phyloP scores from a whole-genome alignment of 2,888 invertebrate species.

The Ceramica pisi region DNA sequence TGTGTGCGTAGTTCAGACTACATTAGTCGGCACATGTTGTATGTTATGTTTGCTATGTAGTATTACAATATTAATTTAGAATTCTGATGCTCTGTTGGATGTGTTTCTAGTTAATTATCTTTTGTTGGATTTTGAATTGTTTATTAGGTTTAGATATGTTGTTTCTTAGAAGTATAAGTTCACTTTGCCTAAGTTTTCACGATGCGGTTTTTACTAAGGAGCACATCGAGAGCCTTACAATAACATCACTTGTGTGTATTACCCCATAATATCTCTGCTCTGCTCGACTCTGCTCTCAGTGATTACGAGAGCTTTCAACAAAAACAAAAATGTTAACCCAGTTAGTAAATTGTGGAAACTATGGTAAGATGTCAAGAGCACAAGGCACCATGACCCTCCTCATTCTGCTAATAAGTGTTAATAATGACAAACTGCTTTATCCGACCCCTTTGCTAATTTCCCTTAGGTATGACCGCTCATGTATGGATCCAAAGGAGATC shows the following conservation, averaged over 20 bases:
- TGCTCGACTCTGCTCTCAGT: no score
- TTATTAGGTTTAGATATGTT: not conserved
- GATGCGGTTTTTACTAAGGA: no score
- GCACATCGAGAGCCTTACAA: no score
- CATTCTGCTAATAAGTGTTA: conserved; percentile 13
- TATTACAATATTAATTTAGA: conserved; percentile 45
- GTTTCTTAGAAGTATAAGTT: no score
- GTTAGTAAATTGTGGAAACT: not conserved
- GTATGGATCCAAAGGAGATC: not conserved
- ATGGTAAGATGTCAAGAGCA: conserved; percentile 9
- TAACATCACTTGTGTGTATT: no score
- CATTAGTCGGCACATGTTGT: conserved; percentile 30
- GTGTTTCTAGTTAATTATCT: conserved; percentile 45
- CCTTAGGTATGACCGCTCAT: not conserved
- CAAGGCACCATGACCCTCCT: not conserved
- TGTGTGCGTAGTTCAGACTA: conserved; percentile 3
- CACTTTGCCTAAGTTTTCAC: no score
- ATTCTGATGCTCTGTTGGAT: conserved; percentile 31
- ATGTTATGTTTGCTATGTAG: conserved; percentile 20
- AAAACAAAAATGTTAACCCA: not conserved
- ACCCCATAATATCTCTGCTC: not conserved
- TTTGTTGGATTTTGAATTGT: conserved; percentile 25
- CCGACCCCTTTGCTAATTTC: conserved; percentile 11
- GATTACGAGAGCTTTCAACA: no score
- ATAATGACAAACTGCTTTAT: conserved; percentile 22